phyloP scores from a whole-genome alignment of 2,113 vertebrate species.

The Rhinichthys klamathensis region DNA sequence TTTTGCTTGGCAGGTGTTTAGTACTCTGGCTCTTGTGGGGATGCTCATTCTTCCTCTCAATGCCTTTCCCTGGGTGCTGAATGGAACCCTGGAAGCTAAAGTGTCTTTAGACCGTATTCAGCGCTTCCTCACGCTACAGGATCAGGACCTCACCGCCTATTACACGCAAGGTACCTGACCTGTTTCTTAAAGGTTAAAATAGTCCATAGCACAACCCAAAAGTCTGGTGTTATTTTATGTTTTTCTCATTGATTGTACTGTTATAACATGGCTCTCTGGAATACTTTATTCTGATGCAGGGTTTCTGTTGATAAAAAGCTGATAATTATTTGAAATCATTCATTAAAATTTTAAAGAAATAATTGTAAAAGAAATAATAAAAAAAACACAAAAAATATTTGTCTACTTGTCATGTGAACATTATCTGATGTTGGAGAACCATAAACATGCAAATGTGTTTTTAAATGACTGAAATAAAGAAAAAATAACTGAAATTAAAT shows the following conservation, averaged over 20 bases:
- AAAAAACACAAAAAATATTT: too few species aligned
- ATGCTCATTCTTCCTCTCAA: slow-evolving; percentile 96
- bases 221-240: not conserved
- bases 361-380: too few species aligned
- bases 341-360: too few species aligned
- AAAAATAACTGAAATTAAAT: too few species aligned
- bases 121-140: slow-evolving; percentile 82
- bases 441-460: too few species aligned
- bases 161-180: slow-evolving; percentile 78
- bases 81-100: slow-evolving; percentile 89
- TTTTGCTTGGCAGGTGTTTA: slow-evolving; percentile 85
- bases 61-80: slow-evolving; percentile 93
- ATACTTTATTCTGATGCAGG: too few species aligned
- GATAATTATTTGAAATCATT: too few species aligned
- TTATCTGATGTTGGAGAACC: too few species aligned
- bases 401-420: too few species aligned
- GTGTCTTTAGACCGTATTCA: slow-evolving; percentile 95
- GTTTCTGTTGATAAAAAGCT: too few species aligned
- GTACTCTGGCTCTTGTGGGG: slow-evolving; percentile 88
- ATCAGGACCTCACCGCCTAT: slow-evolving; percentile 83
- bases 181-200: not conserved
- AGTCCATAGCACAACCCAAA: not conserved
- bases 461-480: too few species aligned
- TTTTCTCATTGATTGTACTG: not conserved
- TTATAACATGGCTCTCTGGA: not conserved